Conservation (phyloP, 1,140 invertebrate species). For the Heliconius congener region DNA sequence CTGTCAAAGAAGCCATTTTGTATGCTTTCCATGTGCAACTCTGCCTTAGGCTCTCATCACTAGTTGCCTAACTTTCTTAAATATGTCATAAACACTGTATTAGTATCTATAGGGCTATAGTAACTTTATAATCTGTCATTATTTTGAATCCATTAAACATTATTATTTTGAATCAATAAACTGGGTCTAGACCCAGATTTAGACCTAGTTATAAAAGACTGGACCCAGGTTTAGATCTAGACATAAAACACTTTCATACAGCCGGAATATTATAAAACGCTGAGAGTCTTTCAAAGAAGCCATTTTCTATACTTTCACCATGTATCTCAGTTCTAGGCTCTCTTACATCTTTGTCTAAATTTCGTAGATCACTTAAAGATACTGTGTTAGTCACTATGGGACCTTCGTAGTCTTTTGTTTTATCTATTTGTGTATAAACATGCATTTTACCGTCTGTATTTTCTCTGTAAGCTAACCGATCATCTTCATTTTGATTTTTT, state of each 20-base stretch:
- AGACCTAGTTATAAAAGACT: background rate
- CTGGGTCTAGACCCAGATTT: too few species aligned
- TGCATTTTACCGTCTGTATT: slow-evolving; percentile 70
- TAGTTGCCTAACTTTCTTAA: too few species aligned
- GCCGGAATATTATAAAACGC: slow-evolving; percentile 66
- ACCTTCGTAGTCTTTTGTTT: slow-evolving; percentile 47
- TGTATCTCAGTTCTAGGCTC: slow-evolving; percentile 48
- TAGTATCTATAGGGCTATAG: too few species aligned
- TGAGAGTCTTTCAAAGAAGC: slow-evolving; percentile 62
- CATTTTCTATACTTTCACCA: slow-evolving; percentile 59
- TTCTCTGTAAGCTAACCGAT: slow-evolving; percentile 43
- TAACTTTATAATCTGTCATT: too few species aligned
- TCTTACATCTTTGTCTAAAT: slow-evolving; percentile 49
- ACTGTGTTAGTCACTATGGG: slow-evolving; percentile 47
- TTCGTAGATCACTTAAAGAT: slow-evolving; percentile 52
- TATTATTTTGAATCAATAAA: too few species aligned
- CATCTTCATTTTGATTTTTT: slow-evolving; percentile 41
- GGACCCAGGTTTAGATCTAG: slow-evolving; percentile 16
- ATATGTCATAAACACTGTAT: too few species aligned
- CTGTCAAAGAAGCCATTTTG: too few species aligned
- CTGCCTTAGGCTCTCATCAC: too few species aligned
- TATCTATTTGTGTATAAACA: slow-evolving; percentile 64
- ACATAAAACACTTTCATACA: slow-evolving; percentile 47
- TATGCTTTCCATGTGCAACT: too few species aligned
- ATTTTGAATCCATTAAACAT: too few species aligned